Conservation (phyloP, 2,113 vertebrate species). For the Chaetodon auriga region DNA sequence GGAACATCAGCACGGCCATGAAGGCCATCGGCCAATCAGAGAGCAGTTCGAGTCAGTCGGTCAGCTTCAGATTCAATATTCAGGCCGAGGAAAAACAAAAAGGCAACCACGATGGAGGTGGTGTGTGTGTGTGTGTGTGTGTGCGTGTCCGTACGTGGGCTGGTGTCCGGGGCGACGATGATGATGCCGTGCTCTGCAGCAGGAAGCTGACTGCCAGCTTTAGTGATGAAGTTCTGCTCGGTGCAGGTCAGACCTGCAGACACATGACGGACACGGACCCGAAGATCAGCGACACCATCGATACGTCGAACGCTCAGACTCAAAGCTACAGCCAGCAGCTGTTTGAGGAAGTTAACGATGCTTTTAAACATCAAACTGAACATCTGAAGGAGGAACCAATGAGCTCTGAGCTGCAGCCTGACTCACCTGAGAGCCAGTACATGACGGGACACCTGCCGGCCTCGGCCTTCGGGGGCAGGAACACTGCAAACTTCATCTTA, state of each 20-base stretch:
- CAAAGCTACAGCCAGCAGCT: too few species aligned
- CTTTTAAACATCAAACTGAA: too few species aligned
- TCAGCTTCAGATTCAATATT: too few species aligned
- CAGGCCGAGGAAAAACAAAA: too few species aligned
- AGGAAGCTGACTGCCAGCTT: constrained; percentile 90
- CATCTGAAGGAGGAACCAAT: too few species aligned
- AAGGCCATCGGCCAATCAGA: too few species aligned
- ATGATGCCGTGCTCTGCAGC: constrained; percentile 92
- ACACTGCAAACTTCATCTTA: constrained; percentile 97
- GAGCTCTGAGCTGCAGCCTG: too few species aligned
- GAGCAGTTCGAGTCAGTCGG: too few species aligned
- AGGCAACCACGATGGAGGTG: too few species aligned
- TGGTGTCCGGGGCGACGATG: constrained; percentile 93
- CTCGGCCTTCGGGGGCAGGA: constrained; percentile 93
- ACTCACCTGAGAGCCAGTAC: constrained; percentile 95
- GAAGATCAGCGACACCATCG: neutral
- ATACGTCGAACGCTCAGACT: too few species aligned
- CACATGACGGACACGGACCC: neutral
- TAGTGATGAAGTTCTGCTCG: constrained; percentile 97
- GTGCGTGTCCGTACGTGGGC: constrained; percentile 88
- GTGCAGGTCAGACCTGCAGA: constrained; percentile 93
- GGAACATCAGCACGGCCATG: neutral
- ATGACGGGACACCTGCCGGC: constrained; percentile 91
- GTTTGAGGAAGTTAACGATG: too few species aligned
- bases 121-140: neutral